A percentile compares a stretch with the other conserved stretches of the same genome.
These are phyloP conservation scores for Macrophya alboannulata DNA, from an alignment of 2,888 invertebrate species.

Conservation along the genomic window DNA sequence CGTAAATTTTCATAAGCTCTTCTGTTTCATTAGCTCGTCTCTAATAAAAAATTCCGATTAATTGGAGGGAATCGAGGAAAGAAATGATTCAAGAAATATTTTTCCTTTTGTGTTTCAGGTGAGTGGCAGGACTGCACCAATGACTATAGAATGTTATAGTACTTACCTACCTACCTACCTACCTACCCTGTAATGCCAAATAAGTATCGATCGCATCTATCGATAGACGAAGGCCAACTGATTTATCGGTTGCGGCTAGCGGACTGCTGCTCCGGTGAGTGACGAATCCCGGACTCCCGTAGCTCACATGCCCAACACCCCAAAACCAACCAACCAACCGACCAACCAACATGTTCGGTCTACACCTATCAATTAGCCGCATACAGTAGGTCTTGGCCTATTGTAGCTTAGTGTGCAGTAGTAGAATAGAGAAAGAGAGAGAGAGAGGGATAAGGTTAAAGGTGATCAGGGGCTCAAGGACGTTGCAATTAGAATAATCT, in stretches of 20 bases:
- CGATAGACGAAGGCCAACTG: constrained; percentile 72
- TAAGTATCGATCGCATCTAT: constrained; percentile 78
- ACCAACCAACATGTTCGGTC: constrained; percentile 61
- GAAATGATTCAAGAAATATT: background rate
- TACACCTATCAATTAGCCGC: constrained; percentile 59
- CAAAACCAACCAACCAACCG: constrained; percentile 57
- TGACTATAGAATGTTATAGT: constrained; percentile 37
- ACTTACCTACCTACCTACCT: constrained; percentile 62
- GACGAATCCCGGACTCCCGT: constrained; percentile 75
- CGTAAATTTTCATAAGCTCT: background rate
- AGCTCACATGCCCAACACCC: constrained; percentile 64
- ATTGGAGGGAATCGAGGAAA: background rate
- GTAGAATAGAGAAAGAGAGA: constrained; percentile 57
- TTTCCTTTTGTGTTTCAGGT: constrained; percentile 77
- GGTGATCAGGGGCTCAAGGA: constrained; percentile 34
- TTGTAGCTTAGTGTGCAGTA: constrained; percentile 64
- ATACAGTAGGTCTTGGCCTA: constrained; percentile 66
- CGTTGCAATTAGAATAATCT: constrained; percentile 37
- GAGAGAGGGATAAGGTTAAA: background rate
- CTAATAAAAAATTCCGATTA: background rate
- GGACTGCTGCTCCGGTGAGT: constrained; percentile 80
- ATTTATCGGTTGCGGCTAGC: constrained; percentile 79
- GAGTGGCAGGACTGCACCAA: constrained; percentile 77
- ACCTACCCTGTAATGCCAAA: constrained; percentile 80
- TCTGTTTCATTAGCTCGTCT: background rate